Evolutionary conservation across 2,797 vertebrate genomes (phyloP).

Genomic region (Malurus splendens): DNA sequence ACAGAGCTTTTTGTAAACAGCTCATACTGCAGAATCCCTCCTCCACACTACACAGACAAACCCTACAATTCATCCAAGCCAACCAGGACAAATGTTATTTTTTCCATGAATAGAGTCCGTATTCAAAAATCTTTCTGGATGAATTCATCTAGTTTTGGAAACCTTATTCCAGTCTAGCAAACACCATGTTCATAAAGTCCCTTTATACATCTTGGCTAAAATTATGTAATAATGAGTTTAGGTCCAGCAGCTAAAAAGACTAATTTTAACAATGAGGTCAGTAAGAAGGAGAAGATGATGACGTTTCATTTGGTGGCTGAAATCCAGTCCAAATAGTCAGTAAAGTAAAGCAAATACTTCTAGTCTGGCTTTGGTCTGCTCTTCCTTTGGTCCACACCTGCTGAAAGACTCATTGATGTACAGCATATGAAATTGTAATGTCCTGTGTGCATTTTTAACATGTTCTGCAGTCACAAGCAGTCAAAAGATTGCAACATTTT

Average conservation of each 20-base stretch:
- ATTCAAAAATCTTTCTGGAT: constrained; percentile 28
- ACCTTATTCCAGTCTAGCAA: constrained; percentile 11
- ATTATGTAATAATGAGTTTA: constrained; percentile 37
- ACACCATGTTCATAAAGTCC: constrained; percentile 4
- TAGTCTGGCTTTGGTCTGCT: constrained; percentile 22
- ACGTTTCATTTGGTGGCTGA: background rate
- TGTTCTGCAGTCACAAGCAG: background rate
- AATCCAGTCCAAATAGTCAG: constrained; percentile 40
- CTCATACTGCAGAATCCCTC: background rate
- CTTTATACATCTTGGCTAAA: constrained; percentile 19
- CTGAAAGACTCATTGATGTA: constrained; percentile 33
- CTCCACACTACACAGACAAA: background rate
- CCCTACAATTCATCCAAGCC: background rate
- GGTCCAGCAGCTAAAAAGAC: background rate
- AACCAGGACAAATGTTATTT: background rate
- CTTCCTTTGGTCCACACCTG: constrained; percentile 14
- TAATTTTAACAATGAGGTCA: constrained; percentile 27
- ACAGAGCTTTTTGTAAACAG: background rate
- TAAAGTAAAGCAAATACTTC: constrained; percentile 22
- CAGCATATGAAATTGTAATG: background rate
- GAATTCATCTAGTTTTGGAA: constrained; percentile 10
- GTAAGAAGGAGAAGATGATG: constrained; percentile 20
- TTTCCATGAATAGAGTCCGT: background rate
- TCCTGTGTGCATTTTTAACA: background rate
- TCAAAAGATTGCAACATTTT: background rate